Evolutionary conservation across 2,113 vertebrate genomes (phyloP).

Genomic region (Falcunculus frontatus): DNA sequence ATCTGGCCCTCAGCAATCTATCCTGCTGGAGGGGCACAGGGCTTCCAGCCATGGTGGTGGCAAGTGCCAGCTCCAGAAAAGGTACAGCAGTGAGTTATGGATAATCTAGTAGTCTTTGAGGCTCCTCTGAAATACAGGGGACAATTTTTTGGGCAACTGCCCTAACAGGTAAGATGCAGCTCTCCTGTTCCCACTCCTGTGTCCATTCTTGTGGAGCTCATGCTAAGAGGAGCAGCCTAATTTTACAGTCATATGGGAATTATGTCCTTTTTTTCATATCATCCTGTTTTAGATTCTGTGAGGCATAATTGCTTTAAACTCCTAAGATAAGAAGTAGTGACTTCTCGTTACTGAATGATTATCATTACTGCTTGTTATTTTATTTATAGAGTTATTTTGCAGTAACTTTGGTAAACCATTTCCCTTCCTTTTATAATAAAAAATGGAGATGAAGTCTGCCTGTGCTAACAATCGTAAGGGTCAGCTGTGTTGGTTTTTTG

Average conservation of each 20-base stretch:
- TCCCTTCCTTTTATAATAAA: not conserved
- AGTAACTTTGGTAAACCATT: not conserved
- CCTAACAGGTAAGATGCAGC: not conserved
- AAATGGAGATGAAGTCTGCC: not conserved
- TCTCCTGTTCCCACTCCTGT: not conserved
- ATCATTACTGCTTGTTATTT: not conserved
- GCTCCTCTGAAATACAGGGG: not conserved
- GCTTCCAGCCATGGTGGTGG: not conserved
- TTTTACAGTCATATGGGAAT: not conserved
- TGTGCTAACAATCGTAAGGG: not conserved
- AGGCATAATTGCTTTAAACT: not conserved
- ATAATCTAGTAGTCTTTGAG: not conserved
- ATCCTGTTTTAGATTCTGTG: not conserved
- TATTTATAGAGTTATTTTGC: not conserved
- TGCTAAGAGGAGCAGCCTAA: not conserved
- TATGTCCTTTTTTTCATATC: not conserved
- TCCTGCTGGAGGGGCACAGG: not conserved
- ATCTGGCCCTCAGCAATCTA: not conserved
- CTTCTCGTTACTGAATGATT: not conserved
- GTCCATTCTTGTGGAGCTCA: not conserved
- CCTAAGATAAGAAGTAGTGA: not conserved
- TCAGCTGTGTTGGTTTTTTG: not conserved
- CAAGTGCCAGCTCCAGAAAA: not conserved
- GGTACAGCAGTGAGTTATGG: not conserved
- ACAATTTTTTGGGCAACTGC: rapidly evolving